These are phyloP conservation scores for Lissonota sp. DNA, from an alignment of 2,888 invertebrate species.

Conservation along the genomic window DNA sequence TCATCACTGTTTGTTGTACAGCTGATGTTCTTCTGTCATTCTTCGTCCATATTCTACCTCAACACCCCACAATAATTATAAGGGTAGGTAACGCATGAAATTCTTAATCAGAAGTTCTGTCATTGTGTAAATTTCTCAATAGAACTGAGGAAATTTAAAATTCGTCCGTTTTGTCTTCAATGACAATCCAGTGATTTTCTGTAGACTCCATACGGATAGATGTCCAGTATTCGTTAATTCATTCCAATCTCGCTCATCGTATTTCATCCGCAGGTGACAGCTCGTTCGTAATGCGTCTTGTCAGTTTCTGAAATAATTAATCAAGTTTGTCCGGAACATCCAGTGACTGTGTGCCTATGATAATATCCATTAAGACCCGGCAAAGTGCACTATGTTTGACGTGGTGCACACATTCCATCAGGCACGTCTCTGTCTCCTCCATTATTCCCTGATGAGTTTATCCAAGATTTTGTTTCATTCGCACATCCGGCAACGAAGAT, in stretches of 20 bases:
- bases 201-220: too few relatives aligned
- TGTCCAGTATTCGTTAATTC: background rate
- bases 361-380: background rate
- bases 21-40: too few relatives aligned
- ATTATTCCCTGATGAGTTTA: conserved; percentile 23
- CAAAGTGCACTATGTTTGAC: conserved; percentile 15
- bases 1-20: too few relatives aligned
- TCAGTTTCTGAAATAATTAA: background rate
- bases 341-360: background rate
- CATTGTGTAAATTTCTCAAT: too few relatives aligned
- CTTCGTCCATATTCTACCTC: too few relatives aligned
- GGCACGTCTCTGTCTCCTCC: background rate
- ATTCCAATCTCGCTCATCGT: background rate
- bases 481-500: conserved; percentile 8
- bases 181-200: too few relatives aligned
- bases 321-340: background rate
- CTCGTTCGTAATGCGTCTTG: background rate
- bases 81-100: too few relatives aligned
- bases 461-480: conserved; percentile 25
- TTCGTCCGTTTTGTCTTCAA: too few relatives aligned
- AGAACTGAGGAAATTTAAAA: too few relatives aligned
- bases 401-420: background rate
- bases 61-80: too few relatives aligned
- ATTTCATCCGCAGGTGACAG: background rate
- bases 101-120: too few relatives aligned